Evolutionary conservation across 1,140 invertebrate genomes (phyloP).

Genomic region (Scaptodrosophila lebanonensis): DNA sequence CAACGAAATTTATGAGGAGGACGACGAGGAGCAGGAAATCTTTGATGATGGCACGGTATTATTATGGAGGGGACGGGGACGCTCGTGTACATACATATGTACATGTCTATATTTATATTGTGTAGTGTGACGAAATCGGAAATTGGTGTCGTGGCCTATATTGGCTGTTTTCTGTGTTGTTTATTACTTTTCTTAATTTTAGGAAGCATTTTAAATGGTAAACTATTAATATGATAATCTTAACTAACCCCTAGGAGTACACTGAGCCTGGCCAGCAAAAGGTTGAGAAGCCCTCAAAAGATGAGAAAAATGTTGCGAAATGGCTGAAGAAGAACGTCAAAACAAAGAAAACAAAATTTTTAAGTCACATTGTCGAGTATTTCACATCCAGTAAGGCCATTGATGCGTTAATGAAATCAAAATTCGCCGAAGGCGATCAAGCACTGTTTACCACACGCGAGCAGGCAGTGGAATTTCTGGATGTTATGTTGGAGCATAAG

Average conservation of each 20-base stretch:
- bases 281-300: conserved; percentile 89
- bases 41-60: conserved; percentile 58
- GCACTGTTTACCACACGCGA: conserved; percentile 89
- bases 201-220: too few relatives aligned
- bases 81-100: background rate
- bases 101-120: background rate
- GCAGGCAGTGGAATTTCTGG: conserved; percentile 88
- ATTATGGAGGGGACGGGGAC: too few relatives aligned
- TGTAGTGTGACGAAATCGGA: conserved; percentile 42
- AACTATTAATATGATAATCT: too few relatives aligned
- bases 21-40: conserved; percentile 56
- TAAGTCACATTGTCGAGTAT: conserved; percentile 97
- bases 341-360: conserved; percentile 95
- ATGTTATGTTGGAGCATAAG: conserved; percentile 93
- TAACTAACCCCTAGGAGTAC: too few relatives aligned
- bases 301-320: conserved; percentile 95
- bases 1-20: conserved; percentile 3
- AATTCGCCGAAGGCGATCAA: conserved; percentile 89
- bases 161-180: conserved; percentile 9
- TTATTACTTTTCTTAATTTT: conserved; percentile 5
- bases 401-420: conserved; percentile 93
- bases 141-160: conserved; percentile 65
- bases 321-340: conserved; percentile 95
- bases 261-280: conserved; percentile 77
- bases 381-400: conserved; percentile 94